phyloP scores from a whole-genome alignment of 2,113 vertebrate species.

The Nothocercus julius region DNA sequence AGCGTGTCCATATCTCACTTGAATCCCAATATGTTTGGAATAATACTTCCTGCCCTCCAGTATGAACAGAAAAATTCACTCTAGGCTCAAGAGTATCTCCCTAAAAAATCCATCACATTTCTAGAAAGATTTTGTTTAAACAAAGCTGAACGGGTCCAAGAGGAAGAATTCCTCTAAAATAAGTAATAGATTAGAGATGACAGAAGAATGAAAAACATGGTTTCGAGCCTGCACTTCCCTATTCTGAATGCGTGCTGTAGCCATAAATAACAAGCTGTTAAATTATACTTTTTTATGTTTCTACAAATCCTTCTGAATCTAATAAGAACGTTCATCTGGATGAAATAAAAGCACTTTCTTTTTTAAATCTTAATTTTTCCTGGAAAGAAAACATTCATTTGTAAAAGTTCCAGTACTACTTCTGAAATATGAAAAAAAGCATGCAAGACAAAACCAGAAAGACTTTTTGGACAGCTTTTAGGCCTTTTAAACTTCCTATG shows the following conservation, averaged over 20 bases:
- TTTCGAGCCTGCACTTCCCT: not conserved
- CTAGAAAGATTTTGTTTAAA: not conserved
- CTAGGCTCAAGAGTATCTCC: not conserved
- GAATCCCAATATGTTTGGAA: not conserved
- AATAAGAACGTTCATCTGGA: not conserved
- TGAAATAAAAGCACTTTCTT: not conserved
- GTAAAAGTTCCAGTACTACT: not conserved
- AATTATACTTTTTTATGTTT: not conserved
- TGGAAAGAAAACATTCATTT: not conserved
- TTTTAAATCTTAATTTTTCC: not conserved
- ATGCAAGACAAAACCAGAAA: rapidly evolving
- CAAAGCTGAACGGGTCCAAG: not conserved
- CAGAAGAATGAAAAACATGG: not conserved
- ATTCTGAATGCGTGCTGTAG: not conserved
- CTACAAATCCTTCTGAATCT: not conserved
- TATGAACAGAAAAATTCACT: not conserved
- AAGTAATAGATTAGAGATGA: not conserved
- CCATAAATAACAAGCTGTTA: not conserved
- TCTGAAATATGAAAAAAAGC: not conserved
- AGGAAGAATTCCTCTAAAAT: not conserved
- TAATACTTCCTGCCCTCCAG: not conserved
- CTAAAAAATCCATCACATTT: not conserved
- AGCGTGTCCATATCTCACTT: not conserved
- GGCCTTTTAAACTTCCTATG: not conserved
- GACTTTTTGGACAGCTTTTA: not conserved